Conservation (phyloP, 2,113 vertebrate genomes). For the Perca fluviatilis region DNA sequence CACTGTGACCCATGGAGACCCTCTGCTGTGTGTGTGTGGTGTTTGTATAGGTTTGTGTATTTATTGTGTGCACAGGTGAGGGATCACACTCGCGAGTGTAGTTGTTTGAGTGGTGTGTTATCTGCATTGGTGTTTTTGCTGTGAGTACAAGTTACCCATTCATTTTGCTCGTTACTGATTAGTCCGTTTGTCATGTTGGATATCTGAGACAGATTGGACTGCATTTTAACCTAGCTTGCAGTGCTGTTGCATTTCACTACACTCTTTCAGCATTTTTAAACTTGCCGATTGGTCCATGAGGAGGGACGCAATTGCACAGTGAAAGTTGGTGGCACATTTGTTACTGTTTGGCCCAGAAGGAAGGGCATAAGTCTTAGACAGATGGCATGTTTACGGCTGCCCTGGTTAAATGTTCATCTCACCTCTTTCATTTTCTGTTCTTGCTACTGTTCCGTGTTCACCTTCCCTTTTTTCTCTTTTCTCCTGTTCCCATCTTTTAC, state of each 20-base stretch:
- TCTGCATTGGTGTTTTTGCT: not conserved
- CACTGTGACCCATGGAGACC: slow-evolving; percentile 8
- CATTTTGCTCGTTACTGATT: slow-evolving; percentile 13
- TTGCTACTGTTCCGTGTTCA: not conserved
- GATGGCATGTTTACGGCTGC: slow-evolving; percentile 6
- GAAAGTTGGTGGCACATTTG: not conserved
- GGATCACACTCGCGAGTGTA: not conserved
- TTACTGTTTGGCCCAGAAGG: not conserved
- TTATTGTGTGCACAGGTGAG: not conserved
- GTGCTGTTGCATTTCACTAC: not conserved
- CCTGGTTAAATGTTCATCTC: slow-evolving; percentile 27
- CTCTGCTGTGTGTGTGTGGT: not conserved
- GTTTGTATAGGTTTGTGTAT: slow-evolving; percentile 4
- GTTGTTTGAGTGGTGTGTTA: not conserved
- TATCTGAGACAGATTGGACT: not conserved
- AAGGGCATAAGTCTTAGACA: not conserved
- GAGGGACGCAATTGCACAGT: not conserved
- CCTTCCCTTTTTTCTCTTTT: not conserved
- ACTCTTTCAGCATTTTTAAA: slow-evolving; percentile 15
- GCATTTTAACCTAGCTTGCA: slow-evolving; percentile 6
- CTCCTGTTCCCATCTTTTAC: slow-evolving; percentile 8
- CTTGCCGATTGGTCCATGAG: not conserved
- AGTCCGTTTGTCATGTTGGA: not conserved
- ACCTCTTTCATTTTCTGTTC: not conserved
- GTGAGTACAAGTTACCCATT: not conserved